Conservation (phyloP, 2,113 vertebrate genomes). For the Condylura cristata region DNA sequence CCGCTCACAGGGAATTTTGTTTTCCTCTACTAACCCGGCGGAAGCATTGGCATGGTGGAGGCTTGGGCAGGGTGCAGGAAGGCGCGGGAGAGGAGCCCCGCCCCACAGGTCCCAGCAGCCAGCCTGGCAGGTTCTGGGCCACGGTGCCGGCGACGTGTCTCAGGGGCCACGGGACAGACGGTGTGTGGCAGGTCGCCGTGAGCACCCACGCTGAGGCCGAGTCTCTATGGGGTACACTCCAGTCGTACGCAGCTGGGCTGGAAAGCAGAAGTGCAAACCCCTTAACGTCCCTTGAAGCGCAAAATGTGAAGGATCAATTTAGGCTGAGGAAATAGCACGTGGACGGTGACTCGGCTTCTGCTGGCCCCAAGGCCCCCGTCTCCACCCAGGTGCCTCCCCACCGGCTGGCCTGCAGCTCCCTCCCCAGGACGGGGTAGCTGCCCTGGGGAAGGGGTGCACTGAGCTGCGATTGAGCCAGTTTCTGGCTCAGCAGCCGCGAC, state of each 20-base stretch:
- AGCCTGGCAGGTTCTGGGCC: too few relatives aligned
- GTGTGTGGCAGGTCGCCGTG: neutral
- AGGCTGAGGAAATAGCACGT: constrained; percentile 8
- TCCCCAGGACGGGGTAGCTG: constrained; percentile 57
- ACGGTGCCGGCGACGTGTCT: neutral
- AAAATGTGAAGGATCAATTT: neutral
- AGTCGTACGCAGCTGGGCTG: neutral
- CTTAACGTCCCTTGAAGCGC: neutral
- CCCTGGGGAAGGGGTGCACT: neutral
- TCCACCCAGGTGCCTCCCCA: constrained; percentile 58
- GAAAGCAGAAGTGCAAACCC: constrained; percentile 46
- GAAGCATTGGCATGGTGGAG: neutral
- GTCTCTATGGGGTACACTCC: neutral
- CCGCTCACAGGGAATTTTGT: neutral
- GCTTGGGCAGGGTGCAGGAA: neutral
- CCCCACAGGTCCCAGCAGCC: too few relatives aligned
- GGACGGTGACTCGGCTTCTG: neutral
- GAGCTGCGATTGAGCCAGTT: constrained; percentile 54
- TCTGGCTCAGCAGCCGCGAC: constrained; percentile 57
- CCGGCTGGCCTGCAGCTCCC: constrained; percentile 46
- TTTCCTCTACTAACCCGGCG: neutral
- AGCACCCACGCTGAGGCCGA: neutral
- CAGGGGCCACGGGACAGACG: neutral
- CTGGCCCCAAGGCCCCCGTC: constrained; percentile 21
- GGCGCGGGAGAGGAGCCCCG: neutral